Evolutionary conservation across 2,888 invertebrate species (phyloP).

Genomic region (Caenorhabditis macrosperma): DNA sequence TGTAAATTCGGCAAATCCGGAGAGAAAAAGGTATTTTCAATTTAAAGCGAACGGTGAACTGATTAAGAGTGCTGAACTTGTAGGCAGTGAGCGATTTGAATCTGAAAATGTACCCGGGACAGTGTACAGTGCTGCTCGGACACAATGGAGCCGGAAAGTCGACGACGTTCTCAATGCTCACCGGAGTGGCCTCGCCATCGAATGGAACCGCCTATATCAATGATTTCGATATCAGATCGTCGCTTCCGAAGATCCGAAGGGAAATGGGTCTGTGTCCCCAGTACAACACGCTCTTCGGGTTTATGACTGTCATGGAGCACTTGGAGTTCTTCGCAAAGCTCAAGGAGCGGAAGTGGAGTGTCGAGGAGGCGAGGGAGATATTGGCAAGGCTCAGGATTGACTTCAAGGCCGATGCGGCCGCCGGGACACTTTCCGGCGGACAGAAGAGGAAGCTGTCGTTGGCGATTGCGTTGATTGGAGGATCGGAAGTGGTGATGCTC

Average conservation of each 20-base stretch:
- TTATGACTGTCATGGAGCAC: conserved; percentile 89
- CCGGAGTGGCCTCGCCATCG: conserved; percentile 82
- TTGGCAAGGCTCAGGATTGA: conserved; percentile 83
- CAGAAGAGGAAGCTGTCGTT: conserved; percentile 88
- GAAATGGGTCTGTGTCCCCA: conserved; percentile 90
- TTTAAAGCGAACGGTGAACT: neutral
- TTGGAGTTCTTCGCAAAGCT: conserved; percentile 87
- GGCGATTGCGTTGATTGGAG: conserved; percentile 87
- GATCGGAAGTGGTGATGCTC: conserved; percentile 83
- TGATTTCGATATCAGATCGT: conserved; percentile 84
- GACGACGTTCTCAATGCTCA: conserved; percentile 93
- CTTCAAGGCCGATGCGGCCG: conserved; percentile 58
- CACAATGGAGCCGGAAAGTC: conserved; percentile 94
- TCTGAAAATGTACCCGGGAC: conserved; percentile 87
- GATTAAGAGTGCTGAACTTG: neutral
- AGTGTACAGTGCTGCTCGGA: conserved; percentile 85
- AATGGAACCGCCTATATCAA: conserved; percentile 73
- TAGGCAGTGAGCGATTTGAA: conserved; percentile 86
- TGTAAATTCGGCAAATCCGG: conserved; percentile 71
- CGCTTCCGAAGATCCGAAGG: conserved; percentile 80
- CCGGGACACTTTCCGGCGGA: conserved; percentile 85
- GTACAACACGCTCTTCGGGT: conserved; percentile 90
- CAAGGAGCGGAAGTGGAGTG: conserved; percentile 81
- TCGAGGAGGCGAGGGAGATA: conserved; percentile 85
- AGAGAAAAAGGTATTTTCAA: conserved; percentile 53